Evolutionary conservation across 2,113 vertebrate species (phyloP).

Genomic region (Semnopithecus entellus): DNA sequence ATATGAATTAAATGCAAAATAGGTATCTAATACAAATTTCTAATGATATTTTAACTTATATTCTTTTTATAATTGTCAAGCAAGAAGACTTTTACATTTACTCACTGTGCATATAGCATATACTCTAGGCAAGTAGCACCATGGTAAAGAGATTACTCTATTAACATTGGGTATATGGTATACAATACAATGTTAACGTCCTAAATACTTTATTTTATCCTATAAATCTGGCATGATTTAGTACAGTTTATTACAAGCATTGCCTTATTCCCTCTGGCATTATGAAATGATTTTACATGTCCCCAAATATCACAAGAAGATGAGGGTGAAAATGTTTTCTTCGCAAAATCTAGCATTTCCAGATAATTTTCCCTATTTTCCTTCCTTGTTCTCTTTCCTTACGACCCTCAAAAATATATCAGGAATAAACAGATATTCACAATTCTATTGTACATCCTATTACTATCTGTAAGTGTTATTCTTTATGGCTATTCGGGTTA

Average conservation of each 20-base stretch:
- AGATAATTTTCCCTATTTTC: background rate
- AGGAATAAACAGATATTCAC: background rate
- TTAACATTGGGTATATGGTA: background rate
- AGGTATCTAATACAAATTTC: background rate
- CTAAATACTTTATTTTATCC: background rate
- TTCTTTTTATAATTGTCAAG: background rate
- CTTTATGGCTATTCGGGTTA: background rate
- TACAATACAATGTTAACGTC: background rate
- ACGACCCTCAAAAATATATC: background rate
- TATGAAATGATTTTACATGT: background rate
- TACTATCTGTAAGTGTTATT: constrained; percentile 1
- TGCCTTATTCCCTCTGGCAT: background rate
- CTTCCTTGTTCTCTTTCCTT: background rate
- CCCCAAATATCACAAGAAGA: background rate
- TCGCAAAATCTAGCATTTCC: background rate
- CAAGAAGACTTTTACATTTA: constrained; percentile 1
- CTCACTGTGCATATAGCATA: background rate
- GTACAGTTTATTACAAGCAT: background rate
- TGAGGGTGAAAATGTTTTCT: background rate
- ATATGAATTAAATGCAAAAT: constrained; percentile 17
- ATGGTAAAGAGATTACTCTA: background rate
- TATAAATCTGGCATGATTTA: background rate
- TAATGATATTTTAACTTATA: background rate
- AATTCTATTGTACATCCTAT: constrained; percentile 6
- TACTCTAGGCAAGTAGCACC: background rate